These are phyloP conservation scores for Tetraodon nigroviridis DNA, from an alignment of 2,113 vertebrate species.

Conservation along the genomic window DNA sequence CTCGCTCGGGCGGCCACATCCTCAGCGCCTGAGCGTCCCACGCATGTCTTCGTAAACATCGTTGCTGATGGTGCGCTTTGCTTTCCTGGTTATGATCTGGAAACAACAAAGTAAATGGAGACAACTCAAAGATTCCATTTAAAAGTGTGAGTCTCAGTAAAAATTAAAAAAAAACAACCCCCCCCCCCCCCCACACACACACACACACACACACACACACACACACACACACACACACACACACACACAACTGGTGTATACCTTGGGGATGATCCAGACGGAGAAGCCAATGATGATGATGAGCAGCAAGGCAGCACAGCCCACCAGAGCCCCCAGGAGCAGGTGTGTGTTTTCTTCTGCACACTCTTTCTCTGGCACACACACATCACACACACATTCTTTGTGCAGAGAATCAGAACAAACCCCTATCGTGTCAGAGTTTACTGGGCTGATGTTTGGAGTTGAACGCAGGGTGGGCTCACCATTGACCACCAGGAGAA, in stretches of 20 bases:
- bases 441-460: too few relatives aligned
- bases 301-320: conserved; percentile 17
- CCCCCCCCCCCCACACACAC: too few relatives aligned
- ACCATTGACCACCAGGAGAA: conserved; percentile 58
- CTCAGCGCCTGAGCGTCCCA: conserved; percentile 39
- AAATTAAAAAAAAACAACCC: neutral
- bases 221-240: conserved; percentile 3
- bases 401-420: too few relatives aligned
- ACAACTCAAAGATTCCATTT: conserved; percentile 8
- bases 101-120: conserved; percentile 11
- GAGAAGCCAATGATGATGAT: neutral
- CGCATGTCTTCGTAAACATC: conserved; percentile 72
- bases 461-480: conserved; percentile 2
- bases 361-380: too few relatives aligned
- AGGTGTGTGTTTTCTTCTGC: neutral
- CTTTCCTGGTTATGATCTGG: conserved; percentile 23
- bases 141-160: conserved; percentile 12
- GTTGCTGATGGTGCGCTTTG: neutral
- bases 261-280: conserved; percentile 38
- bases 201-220: neutral
- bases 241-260: neutral
- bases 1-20: neutral
- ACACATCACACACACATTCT: too few relatives aligned
- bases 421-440: too few relatives aligned
- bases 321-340: conserved; percentile 10